Percentiles rank a stretch among this genome's conserved stretches.
Evolutionary conservation across 2,797 vertebrate species (phyloP).

Genomic region (Crax fasciolata): DNA sequence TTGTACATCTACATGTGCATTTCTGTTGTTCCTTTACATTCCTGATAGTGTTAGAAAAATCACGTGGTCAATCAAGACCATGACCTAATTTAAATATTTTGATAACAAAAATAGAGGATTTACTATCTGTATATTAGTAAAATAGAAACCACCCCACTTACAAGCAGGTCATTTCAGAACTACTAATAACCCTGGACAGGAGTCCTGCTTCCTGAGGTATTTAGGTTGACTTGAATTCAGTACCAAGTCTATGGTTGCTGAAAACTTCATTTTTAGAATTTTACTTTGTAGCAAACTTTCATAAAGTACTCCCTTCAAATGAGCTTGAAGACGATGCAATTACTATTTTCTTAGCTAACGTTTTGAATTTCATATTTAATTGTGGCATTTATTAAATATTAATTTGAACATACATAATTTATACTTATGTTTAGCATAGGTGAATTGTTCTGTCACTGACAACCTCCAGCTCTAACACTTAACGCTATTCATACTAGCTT

Average conservation of each 20-base stretch:
- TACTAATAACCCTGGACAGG: not conserved
- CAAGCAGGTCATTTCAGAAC: not conserved
- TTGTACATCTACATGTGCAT: not conserved
- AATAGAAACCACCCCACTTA: not conserved
- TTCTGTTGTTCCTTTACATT: not conserved
- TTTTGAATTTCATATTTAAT: conserved; percentile 40
- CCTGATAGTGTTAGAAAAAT: not conserved
- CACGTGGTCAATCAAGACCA: not conserved
- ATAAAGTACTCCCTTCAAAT: not conserved
- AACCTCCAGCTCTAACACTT: not conserved
- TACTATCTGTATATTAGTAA: not conserved
- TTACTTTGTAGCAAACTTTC: not conserved
- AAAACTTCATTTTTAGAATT: not conserved
- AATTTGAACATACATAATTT: conserved; percentile 25
- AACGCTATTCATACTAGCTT: not conserved
- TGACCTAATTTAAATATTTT: not conserved
- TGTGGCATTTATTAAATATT: conserved; percentile 53
- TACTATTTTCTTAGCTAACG: not conserved
- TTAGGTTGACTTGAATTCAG: not conserved
- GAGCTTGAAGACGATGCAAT: not conserved
- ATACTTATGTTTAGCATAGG: not conserved
- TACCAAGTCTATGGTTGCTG: not conserved
- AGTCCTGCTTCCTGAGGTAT: not conserved
- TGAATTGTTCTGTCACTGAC: not conserved
- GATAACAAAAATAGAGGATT: not conserved